Evolutionary conservation across 2,797 vertebrate genomes (phyloP).

Genomic region (Harpagifer antarcticus): DNA sequence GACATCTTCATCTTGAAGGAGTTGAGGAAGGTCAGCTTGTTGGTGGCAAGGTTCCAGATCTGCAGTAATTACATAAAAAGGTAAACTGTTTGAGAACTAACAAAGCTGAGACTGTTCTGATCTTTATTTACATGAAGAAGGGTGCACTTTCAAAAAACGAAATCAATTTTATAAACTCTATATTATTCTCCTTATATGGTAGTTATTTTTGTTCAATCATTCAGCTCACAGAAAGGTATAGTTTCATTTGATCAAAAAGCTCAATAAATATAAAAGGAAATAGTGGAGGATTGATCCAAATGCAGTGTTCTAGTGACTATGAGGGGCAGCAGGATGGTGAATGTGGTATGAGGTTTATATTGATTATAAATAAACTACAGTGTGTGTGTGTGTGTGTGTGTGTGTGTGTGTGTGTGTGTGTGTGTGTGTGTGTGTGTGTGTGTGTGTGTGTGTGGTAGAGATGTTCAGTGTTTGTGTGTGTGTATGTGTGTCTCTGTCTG

Average conservation of each 20-base stretch:
- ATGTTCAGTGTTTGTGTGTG: no score
- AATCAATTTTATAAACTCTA: not conserved
- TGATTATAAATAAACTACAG: no score
- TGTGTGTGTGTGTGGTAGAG: no score
- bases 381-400: no score
- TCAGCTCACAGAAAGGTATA: not conserved
- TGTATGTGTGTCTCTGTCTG: no score
- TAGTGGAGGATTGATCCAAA: not conserved
- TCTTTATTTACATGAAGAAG: not conserved
- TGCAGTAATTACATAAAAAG: conserved; percentile 61
- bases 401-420: no score
- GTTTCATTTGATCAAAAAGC: not conserved
- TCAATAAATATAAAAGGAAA: not conserved
- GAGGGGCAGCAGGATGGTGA: no score
- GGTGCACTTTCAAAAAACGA: not conserved
- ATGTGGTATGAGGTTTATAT: no score
- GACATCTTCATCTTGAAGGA: conserved; percentile 99
- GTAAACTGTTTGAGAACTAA: not conserved
- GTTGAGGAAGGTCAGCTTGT: conserved; percentile 98
- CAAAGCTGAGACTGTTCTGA: not conserved
- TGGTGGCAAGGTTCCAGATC: conserved; percentile 98
- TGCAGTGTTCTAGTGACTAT: no score
- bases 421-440: no score
- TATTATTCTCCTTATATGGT: not conserved
- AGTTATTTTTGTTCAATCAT: not conserved